phyloP scores from a whole-genome alignment of 2,113 vertebrate species.

The Oryzias javanicus region DNA sequence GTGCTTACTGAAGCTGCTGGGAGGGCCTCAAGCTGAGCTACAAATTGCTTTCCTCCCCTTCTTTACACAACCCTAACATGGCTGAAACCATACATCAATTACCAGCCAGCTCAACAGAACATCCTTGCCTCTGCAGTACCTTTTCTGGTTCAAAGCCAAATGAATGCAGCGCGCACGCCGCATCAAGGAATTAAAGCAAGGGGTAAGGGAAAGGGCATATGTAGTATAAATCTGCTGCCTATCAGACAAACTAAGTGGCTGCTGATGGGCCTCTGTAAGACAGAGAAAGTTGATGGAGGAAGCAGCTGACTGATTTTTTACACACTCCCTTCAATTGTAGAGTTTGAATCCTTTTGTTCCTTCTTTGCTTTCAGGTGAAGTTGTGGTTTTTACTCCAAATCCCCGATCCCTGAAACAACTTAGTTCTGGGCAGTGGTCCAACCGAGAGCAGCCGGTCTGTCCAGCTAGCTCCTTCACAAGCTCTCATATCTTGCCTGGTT shows the following conservation, averaged over 20 bases:
- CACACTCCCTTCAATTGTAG: constrained; percentile 14
- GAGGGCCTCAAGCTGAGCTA: constrained; percentile 57
- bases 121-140: constrained; percentile 50
- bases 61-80: constrained; percentile 51
- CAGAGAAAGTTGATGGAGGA: constrained; percentile 29
- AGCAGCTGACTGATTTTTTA: constrained; percentile 26
- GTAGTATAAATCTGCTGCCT: constrained; percentile 53
- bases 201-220: constrained; percentile 22
- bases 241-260: constrained; percentile 45
- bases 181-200: constrained; percentile 37
- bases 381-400: constrained; percentile 36
- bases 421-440: constrained; percentile 59
- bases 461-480: constrained; percentile 33
- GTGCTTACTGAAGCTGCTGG: constrained; percentile 55
- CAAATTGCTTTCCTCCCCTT: constrained; percentile 65
- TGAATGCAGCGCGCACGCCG: constrained; percentile 23
- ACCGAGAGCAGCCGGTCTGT: constrained; percentile 41
- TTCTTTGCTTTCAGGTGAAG: constrained; percentile 30
- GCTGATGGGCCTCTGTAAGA: constrained; percentile 39
- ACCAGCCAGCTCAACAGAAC: constrained; percentile 44
- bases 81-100: constrained; percentile 63
- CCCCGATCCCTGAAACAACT: constrained; percentile 51
- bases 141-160: constrained; percentile 54
- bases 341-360: constrained; percentile 37
- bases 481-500: constrained; percentile 42